A percentile compares a stretch with the other conserved stretches of the same genome.
Conservation (phyloP, 2,113 vertebrate species). For the Gobius niger region DNA sequence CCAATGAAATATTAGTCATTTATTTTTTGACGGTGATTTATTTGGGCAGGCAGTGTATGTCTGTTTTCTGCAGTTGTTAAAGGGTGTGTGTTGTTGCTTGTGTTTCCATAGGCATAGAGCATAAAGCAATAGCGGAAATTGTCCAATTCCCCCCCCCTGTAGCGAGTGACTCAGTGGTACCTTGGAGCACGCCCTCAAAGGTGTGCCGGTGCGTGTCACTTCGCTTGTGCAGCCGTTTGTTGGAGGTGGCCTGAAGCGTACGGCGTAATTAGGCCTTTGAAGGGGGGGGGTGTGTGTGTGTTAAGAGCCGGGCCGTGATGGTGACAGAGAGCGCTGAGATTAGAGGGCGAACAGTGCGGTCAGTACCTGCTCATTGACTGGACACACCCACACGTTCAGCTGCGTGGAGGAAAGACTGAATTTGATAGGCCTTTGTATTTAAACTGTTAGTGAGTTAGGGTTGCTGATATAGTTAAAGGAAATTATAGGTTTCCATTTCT, state of each 20-base stretch:
- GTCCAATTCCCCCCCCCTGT: slow-evolving; percentile 18
- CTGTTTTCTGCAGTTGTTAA: slow-evolving; percentile 10
- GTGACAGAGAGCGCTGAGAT: slow-evolving; percentile 49
- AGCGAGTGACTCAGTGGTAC: slow-evolving; percentile 67
- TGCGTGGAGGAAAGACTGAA: slow-evolving; percentile 15
- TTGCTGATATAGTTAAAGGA: neutral
- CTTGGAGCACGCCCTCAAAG: slow-evolving; percentile 59
- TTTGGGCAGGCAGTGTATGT: neutral
- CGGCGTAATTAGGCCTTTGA: slow-evolving; percentile 62
- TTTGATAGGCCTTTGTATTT: slow-evolving; percentile 29
- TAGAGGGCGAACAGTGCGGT: slow-evolving; percentile 46
- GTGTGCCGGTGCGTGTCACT: slow-evolving; percentile 48
- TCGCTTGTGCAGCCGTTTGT: slow-evolving; percentile 38
- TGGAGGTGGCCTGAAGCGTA: slow-evolving; percentile 45
- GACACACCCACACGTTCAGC: slow-evolving; percentile 50
- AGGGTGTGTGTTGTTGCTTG: slow-evolving; percentile 18
- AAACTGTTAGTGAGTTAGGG: neutral
- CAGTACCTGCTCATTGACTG: slow-evolving; percentile 54
- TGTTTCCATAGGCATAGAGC: slow-evolving; percentile 13
- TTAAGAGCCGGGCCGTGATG: slow-evolving; percentile 58
- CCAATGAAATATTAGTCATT: no score
- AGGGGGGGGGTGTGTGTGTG: slow-evolving; percentile 41
- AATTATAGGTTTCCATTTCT: no score
- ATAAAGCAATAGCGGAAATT: slow-evolving; percentile 18
- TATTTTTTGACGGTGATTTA: no score